These are phyloP conservation scores for Cygnus buccinator DNA, from an alignment of 2,113 vertebrate species.

Conservation along the genomic window DNA sequence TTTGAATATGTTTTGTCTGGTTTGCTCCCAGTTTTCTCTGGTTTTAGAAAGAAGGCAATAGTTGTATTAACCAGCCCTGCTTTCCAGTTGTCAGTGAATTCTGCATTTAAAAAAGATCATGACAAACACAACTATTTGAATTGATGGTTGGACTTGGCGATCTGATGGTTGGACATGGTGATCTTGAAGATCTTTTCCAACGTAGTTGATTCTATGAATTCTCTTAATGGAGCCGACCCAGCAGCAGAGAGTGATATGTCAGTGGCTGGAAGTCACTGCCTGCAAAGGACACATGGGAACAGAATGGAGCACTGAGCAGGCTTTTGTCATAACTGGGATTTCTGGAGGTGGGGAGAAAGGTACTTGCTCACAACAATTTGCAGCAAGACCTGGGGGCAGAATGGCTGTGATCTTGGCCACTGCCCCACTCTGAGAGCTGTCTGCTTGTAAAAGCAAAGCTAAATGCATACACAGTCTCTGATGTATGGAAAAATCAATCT, in stretches of 20 bases:
- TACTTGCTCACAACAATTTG: not conserved
- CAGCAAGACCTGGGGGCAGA: not conserved
- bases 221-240: not conserved
- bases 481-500: not conserved
- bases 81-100: not conserved
- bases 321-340: not conserved
- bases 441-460: not conserved
- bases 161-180: not conserved
- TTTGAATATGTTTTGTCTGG: not conserved
- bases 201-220: not conserved
- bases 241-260: not conserved
- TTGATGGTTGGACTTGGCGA: no score
- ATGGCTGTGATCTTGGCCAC: not conserved
- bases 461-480: not conserved
- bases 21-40: not conserved
- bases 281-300: not conserved
- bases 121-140: not conserved
- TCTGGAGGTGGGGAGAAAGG: not conserved
- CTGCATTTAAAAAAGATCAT: not conserved
- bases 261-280: not conserved
- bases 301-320: not conserved
- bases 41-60: not conserved
- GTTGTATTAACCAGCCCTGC: not conserved
- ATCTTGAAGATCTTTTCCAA: not conserved
- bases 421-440: not conserved